Percentiles rank a stretch among this genome's conserved stretches.
Conservation (phyloP, 2,113 vertebrate species). For the Pogonocichla stellata region DNA sequence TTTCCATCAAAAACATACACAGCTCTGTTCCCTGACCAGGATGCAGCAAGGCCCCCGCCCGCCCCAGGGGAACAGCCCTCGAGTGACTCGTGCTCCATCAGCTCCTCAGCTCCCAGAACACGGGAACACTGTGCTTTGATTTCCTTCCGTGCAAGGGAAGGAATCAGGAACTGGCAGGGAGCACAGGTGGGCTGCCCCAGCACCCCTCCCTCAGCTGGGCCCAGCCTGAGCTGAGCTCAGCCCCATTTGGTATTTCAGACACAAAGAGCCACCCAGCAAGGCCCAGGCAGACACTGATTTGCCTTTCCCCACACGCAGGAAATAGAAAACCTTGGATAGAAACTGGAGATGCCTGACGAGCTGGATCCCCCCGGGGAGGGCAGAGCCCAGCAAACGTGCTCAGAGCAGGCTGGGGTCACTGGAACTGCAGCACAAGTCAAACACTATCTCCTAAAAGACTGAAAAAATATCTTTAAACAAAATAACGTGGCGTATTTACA, state of each 20-base stretch:
- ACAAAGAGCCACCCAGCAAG: neutral
- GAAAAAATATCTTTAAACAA: constrained; percentile 75
- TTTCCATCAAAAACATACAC: constrained; percentile 2
- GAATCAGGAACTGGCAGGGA: fast-evolving
- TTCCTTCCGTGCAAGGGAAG: fast-evolving
- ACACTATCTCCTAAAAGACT: constrained; percentile 65
- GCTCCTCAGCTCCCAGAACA: neutral
- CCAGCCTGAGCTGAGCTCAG: neutral
- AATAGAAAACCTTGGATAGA: neutral
- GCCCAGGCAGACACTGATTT: neutral
- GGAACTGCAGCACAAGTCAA: constrained; percentile 61
- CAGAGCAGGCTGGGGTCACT: constrained; percentile 21
- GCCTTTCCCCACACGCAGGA: neutral
- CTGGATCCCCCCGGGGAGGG: neutral
- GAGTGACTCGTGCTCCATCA: neutral
- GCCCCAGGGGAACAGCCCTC: neutral
- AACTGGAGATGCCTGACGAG: neutral
- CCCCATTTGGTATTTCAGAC: neutral
- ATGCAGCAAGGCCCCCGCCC: neutral
- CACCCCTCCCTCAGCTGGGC: neutral
- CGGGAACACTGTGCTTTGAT: neutral
- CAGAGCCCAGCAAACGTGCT: neutral
- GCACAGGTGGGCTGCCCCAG: neutral
- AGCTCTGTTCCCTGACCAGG: neutral
- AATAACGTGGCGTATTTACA: constrained; percentile 82